A percentile compares a stretch with the other conserved stretches of the same genome.
Conservation (phyloP, 2,113 vertebrate species). For the Myocastor coypus region DNA sequence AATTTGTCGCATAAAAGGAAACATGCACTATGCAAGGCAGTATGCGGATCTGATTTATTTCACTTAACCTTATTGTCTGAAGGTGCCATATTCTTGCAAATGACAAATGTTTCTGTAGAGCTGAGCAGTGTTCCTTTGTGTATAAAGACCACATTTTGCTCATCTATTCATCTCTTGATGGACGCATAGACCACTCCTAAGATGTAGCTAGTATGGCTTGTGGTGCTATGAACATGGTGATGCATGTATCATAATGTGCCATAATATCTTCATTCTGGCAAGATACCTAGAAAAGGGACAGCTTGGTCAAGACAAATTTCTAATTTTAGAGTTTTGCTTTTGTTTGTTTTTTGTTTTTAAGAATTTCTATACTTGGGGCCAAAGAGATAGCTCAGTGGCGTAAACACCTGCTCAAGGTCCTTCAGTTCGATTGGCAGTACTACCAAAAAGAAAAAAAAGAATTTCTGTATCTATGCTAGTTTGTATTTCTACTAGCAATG, state of each 20-base stretch:
- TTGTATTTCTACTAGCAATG: background rate
- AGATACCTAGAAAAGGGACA: too few species aligned
- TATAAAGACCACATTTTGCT: background rate
- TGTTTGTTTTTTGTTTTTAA: background rate
- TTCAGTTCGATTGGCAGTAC: too few species aligned
- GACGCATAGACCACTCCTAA: background rate
- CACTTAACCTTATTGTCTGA: background rate
- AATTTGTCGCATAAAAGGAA: background rate
- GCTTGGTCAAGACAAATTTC: background rate
- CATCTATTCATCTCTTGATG: background rate
- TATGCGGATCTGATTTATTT: background rate
- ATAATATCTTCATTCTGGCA: background rate
- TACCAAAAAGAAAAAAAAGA: too few species aligned
- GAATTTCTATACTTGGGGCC: background rate
- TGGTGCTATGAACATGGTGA: background rate
- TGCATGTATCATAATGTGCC: background rate
- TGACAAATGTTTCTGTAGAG: background rate
- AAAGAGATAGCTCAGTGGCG: too few species aligned
- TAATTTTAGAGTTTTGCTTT: background rate
- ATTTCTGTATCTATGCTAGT: background rate
- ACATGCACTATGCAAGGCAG: background rate
- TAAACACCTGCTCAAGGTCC: too few species aligned
- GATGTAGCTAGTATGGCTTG: background rate
- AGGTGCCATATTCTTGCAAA: background rate
- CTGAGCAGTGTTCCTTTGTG: background rate